Evolutionary conservation across 2,113 vertebrate species (phyloP).

Genomic region (Phodopus roborovskii): DNA sequence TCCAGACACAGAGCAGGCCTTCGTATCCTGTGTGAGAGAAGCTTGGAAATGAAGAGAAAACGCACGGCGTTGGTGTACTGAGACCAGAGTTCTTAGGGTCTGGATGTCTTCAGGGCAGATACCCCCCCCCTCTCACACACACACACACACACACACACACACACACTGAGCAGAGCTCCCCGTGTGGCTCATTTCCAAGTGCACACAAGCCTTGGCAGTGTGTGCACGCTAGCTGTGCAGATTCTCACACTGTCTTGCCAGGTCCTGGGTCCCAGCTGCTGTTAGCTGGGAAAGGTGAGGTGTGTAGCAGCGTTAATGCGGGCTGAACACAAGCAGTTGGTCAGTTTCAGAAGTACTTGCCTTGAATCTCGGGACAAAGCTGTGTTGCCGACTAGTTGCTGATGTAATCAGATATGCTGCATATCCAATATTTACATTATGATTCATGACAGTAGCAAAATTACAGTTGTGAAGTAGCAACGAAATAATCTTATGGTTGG

Average conservation of each 20-base stretch:
- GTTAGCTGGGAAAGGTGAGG: accelerated
- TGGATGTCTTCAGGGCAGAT: accelerated
- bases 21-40: accelerated
- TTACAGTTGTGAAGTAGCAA: not conserved
- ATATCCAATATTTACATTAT: not conserved
- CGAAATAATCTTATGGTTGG: not conserved
- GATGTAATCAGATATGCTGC: not conserved
- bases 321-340: not conserved
- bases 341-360: not conserved
- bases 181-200: not conserved
- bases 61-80: accelerated
- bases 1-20: not conserved
- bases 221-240: not conserved
- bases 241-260: accelerated
- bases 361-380: not conserved
- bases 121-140: not conserved
- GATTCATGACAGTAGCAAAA: not conserved
- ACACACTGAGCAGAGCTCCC: not conserved
- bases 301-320: not conserved
- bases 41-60: not conserved
- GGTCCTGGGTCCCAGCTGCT: not conserved
- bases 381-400: not conserved
- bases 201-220: not conserved
- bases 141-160: too few relatives aligned
- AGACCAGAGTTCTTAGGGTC: not conserved